Base-by-base conservation (phyloP, 2,113 vertebrate species). In the Meriones unguiculatus region DNA sequence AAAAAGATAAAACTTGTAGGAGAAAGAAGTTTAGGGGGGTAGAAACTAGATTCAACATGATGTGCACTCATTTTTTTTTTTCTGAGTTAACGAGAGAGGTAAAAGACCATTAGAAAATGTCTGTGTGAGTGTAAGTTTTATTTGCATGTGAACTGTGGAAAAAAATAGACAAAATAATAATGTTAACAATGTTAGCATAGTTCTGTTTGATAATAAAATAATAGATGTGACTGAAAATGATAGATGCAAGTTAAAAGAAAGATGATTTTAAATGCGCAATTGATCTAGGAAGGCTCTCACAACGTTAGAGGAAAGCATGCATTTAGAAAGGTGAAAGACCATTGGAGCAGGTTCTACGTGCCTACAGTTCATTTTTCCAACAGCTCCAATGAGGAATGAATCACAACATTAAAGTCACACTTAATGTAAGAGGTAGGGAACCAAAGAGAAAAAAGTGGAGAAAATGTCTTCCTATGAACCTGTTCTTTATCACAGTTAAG, bases 201-300 rank as follows among this genome's bases (percentile, higher is more conserved):
- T 82, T 93, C 70, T 82, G 87, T 4, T 87, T 76, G 92, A 24
- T 87, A 52, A 87, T 70, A 94, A 86, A 78, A 73, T 73, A 35
- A 13, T 22, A 50, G 70, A 64, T 73, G 2, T 62, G 38, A 64
- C 54, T 41, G 59, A 91, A 91, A 52, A 84, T 52, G 22, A 41
- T 72, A 41, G 5, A 18, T 59, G 59, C 13, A 41, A 73, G 87
- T 64, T 84, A 35, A 52, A 76, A 77, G 59, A 4, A 35, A 82
- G 76, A 15, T 70, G 46, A 88, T 82, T 72, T 25, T 11, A 81
- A 84, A 84, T 76, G 70, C 25, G 46, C 38, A 85, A 65, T 5
- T 41, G 25, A 77, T 8, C 30, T n/a, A 17, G 4, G 7, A 82
- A 94, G 76, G n/a, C 12, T 59, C 20, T 78, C 20, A 69, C 59